phyloP scores from a whole-genome alignment of 2,797 vertebrate genomes.

The Megaceryle alcyon region DNA sequence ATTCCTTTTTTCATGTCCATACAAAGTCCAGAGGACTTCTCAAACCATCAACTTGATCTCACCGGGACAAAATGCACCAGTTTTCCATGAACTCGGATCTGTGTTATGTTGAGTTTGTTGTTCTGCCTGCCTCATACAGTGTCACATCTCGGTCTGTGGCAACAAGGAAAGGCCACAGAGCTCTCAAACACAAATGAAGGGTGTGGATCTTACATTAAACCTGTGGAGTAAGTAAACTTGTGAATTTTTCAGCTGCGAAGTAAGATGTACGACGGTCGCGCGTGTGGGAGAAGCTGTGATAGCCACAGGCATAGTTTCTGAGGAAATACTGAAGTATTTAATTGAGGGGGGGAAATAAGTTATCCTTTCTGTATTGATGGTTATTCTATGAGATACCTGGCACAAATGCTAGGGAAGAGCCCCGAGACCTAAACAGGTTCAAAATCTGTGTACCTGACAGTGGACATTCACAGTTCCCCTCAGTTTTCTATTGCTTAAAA shows the following conservation, averaged over 20 bases:
- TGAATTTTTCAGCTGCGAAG: neutral
- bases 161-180: neutral
- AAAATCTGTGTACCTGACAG: neutral
- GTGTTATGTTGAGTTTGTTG: neutral
- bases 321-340: neutral
- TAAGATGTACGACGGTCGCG: neutral
- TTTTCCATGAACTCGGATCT: neutral
- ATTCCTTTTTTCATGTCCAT: neutral
- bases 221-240: neutral
- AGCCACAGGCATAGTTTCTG: neutral
- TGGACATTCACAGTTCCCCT: neutral
- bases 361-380: fast-evolving
- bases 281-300: neutral
- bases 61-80: neutral
- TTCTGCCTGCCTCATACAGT: neutral
- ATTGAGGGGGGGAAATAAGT: neutral
- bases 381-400: neutral
- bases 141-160: neutral
- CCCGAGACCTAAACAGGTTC: neutral
- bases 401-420: neutral
- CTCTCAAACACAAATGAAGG: neutral
- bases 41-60: neutral
- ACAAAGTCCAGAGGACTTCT: neutral
- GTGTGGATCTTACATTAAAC: neutral
- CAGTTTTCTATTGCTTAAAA: neutral